phyloP scores from a whole-genome alignment of 2,113 vertebrate genomes.

The Anguilla rostrata region DNA sequence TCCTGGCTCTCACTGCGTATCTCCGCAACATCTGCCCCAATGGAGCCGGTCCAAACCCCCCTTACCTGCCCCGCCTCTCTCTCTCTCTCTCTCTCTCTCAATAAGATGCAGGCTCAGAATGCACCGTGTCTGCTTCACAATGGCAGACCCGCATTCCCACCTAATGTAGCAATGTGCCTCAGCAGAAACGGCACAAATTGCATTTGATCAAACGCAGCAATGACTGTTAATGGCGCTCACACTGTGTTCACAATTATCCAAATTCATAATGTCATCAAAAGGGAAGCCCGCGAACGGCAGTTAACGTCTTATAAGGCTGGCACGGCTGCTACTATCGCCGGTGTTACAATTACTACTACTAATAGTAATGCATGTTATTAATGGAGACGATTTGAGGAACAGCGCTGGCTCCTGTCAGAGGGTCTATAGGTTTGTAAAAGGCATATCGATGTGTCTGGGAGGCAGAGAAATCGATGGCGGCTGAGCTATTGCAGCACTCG shows the following conservation, averaged over 20 bases:
- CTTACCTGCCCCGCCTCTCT: neutral
- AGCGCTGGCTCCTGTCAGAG: neutral
- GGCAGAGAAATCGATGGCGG: neutral
- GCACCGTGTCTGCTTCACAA: too few relatives aligned
- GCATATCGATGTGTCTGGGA: conserved; percentile 5
- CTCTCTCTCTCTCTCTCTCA: neutral
- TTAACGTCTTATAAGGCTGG: neutral
- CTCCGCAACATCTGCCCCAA: neutral
- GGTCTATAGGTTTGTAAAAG: neutral
- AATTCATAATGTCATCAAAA: too few relatives aligned
- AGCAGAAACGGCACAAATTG: too few relatives aligned
- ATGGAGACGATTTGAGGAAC: conserved; percentile 1
- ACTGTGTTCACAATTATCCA: too few relatives aligned
- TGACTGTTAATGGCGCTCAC: too few relatives aligned
- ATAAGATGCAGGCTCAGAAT: too few relatives aligned
- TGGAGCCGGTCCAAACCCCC: neutral
- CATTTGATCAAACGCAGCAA: too few relatives aligned
- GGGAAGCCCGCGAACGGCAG: too few relatives aligned
- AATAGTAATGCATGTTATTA: conserved; percentile 9
- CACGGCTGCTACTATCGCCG: neutral
- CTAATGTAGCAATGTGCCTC: too few relatives aligned
- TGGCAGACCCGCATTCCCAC: too few relatives aligned
- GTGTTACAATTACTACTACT: neutral
- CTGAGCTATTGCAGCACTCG: conserved; percentile 67
- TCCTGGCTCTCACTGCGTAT: neutral